Conservation (phyloP, 2,888 invertebrate species). For the Phlogophora meticulosa region DNA sequence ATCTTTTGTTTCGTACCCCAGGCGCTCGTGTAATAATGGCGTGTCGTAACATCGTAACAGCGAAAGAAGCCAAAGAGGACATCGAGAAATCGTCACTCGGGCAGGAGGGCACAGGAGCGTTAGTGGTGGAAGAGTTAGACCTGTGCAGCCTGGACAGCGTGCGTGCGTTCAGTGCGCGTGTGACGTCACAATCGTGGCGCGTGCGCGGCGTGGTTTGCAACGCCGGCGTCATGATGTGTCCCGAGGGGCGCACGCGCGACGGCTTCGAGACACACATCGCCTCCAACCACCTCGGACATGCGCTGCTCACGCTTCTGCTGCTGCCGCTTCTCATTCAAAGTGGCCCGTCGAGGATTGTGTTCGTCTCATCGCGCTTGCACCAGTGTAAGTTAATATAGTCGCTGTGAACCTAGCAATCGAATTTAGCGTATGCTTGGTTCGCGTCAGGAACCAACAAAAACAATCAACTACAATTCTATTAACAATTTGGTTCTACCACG, state of each 20-base stretch:
- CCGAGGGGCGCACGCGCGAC: slow-evolving; percentile 91
- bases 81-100: slow-evolving; percentile 74
- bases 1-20: slow-evolving; percentile 61
- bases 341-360: slow-evolving; percentile 91
- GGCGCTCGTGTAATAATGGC: slow-evolving; percentile 89
- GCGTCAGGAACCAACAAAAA: too few species aligned
- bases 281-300: slow-evolving; percentile 93
- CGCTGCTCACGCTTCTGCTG: slow-evolving; percentile 91
- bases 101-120: slow-evolving; percentile 67
- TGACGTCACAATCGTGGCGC: slow-evolving; percentile 81
- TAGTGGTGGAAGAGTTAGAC: slow-evolving; percentile 88
- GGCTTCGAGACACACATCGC: slow-evolving; percentile 93
- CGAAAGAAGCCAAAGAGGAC: slow-evolving; percentile 87
- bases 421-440: too few species aligned
- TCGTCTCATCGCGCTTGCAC: slow-evolving; percentile 88
- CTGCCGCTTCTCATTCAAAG: slow-evolving; percentile 91
- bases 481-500: too few species aligned
- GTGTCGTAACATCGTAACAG: slow-evolving; percentile 85
- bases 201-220: slow-evolving; percentile 54
- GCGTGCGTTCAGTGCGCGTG: slow-evolving; percentile 85
- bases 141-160: slow-evolving; percentile 91
- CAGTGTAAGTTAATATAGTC: slow-evolving; percentile 26
- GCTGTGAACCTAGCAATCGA: too few species aligned
- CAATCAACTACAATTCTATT: too few species aligned
- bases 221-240: slow-evolving; percentile 91